Percentiles rank a stretch among this genome's conserved stretches.
Evolutionary conservation across 2,797 vertebrate species (phyloP).

Genomic region (Phylloscopus collybita): DNA sequence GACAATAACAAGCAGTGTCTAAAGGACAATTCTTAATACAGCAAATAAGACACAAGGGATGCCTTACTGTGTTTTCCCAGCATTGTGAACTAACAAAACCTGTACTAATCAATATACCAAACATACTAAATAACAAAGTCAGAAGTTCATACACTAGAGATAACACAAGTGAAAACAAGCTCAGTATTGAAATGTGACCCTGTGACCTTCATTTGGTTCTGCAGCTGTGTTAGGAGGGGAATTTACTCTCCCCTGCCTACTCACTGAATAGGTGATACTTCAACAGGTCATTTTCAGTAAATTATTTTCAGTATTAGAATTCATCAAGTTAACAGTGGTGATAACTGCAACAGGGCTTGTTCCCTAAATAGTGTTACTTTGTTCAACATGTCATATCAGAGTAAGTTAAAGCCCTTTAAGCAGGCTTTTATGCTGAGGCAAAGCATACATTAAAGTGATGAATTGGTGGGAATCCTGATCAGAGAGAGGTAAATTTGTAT

Average conservation of each 20-base stretch:
- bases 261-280: background rate
- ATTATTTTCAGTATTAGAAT: slow-evolving; percentile 19
- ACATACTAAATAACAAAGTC: background rate
- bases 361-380: slow-evolving; percentile 17
- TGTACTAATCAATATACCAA: slow-evolving; percentile 16
- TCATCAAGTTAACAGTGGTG: background rate
- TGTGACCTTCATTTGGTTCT: background rate
- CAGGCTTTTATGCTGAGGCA: slow-evolving; percentile 7
- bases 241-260: background rate
- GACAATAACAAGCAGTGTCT: background rate
- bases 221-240: background rate
- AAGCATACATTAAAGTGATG: slow-evolving; percentile 71
- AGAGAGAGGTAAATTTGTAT: slow-evolving; percentile 66
- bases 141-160: background rate
- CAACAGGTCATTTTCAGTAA: background rate
- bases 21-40: background rate
- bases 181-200: background rate
- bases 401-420: slow-evolving; percentile 22
- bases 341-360: slow-evolving; percentile 10
- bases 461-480: slow-evolving; percentile 63
- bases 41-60: background rate
- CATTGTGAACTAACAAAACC: background rate
- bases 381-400: slow-evolving; percentile 18
- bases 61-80: background rate
- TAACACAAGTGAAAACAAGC: background rate